Evolutionary conservation across 2,888 invertebrate species (phyloP), one percentile per base, ranked within the genome.

Genomic region (Seladonia tumulorum): DNA sequence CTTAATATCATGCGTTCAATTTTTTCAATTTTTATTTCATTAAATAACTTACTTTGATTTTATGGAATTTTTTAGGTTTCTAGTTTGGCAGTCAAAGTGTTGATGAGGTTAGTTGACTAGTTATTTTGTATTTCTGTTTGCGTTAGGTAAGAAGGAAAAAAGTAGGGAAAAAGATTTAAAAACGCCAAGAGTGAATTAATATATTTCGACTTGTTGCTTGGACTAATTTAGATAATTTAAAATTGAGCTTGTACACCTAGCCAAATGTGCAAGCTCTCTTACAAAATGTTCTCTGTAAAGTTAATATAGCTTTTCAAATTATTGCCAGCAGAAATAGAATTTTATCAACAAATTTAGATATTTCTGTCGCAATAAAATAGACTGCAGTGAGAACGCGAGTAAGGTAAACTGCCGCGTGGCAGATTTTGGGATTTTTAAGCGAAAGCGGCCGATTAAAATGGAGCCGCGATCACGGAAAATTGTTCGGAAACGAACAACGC

Each of bases 401-500:
- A 60, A 60, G 25, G n/a, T 60, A 25, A 60, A 60, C 25, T 2
- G 25, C 25, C 14, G 12, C 14, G 60, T 60, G 25, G 14, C n/a
- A 60, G n/a, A 60, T 60, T 60, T 60, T 1, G 25, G 2, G 60
- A 25, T 60, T 25, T 60, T 60, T 12, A 60, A 60, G 53, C 10
- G 29, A 29, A 63, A 45, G 45, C 2, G 22, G 60, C 16, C 49
- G 39, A 39, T 45, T 45, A 29, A 76, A 39, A 47, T 66, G 25
- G 22, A 49, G 29, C 47, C 25, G 35, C 63, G 76, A 39, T n/a
- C 49, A 35, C 18, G 80, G 53, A 77, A 83, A 83, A 80, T 81
- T 47, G 66, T 53, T 80, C 29, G 60, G 49, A 47, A 74, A 74
- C 60, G 47, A 81, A 77, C 60, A 71, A 74, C 53, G 76, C 10